Evolutionary conservation across 2,888 invertebrate species (phyloP).

Genomic region (Beris morrisii): DNA sequence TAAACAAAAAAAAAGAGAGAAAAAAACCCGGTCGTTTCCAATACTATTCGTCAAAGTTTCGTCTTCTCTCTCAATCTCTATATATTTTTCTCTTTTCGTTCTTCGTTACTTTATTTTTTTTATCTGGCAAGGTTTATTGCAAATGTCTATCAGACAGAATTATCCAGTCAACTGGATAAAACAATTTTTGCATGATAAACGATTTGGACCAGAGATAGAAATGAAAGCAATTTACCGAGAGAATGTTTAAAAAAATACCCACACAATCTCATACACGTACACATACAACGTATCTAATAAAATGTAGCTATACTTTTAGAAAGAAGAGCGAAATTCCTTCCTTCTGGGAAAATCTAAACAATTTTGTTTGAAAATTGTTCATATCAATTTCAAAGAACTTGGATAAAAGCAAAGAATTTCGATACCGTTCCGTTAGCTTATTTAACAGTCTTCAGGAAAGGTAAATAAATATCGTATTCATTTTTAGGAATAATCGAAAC

Average conservation of each 20-base stretch:
- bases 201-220: conserved; percentile 12
- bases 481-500: too few species aligned
- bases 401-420: background rate
- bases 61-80: too few species aligned
- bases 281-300: conserved; percentile 3
- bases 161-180: conserved; percentile 35
- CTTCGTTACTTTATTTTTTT: too few species aligned
- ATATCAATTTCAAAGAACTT: too few species aligned
- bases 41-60: too few species aligned
- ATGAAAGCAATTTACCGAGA: too few species aligned
- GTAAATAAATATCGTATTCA: background rate
- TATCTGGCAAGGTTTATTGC: conserved; percentile 26
- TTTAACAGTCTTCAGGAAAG: background rate
- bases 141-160: conserved; percentile 29
- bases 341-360: background rate
- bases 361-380: too few species aligned
- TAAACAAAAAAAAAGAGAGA: too few species aligned
- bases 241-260: background rate
- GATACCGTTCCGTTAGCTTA: background rate
- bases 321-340: background rate
- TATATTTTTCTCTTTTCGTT: too few species aligned
- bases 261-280: conserved; percentile 8
- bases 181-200: conserved; percentile 36
- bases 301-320: background rate
- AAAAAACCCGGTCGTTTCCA: too few species aligned